These are phyloP conservation scores for Thamnaconus septentrionalis DNA, from an alignment of 2,113 vertebrate species.

Conservation along the genomic window DNA sequence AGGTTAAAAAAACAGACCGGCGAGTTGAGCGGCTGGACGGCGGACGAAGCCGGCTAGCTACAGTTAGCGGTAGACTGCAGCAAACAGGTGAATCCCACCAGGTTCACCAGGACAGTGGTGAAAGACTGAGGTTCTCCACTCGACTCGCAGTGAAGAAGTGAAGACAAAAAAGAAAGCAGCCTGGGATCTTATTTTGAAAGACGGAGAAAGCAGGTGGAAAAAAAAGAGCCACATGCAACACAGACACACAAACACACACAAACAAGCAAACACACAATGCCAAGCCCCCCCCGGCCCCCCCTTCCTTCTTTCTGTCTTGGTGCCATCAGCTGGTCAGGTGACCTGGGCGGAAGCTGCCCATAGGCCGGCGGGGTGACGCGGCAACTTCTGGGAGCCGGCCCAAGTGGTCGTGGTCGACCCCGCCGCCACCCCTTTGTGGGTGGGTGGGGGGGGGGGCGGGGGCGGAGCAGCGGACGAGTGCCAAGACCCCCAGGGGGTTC, in stretches of 20 bases:
- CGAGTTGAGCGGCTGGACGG: too few species aligned
- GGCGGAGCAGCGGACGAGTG: constrained; percentile 52
- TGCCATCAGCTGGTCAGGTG: constrained; percentile 61
- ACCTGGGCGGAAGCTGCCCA: constrained; percentile 44
- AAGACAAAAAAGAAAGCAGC: too few species aligned
- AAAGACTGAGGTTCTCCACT: too few species aligned
- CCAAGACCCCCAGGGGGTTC: constrained; percentile 69
- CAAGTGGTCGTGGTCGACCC: constrained; percentile 53
- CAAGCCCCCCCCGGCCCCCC: constrained; percentile 3
- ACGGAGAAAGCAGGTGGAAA: too few species aligned
- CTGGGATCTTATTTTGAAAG: too few species aligned
- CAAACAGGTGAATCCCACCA: too few species aligned
- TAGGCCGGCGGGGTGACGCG: constrained; percentile 57
- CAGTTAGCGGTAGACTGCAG: too few species aligned
- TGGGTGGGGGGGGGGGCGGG: constrained; percentile 47
- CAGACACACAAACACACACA: constrained; percentile 14
- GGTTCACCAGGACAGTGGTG: too few species aligned
- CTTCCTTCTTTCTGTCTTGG: constrained; percentile 41
- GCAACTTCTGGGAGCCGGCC: constrained; percentile 66
- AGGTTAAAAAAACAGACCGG: too few species aligned
- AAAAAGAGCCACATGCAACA: too few species aligned
- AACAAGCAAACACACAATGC: constrained; percentile 25
- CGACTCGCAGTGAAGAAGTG: too few species aligned
- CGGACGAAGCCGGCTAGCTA: too few species aligned
- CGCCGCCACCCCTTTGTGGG: constrained; percentile 52